Percentiles rank a stretch among this genome's conserved stretches.
Evolutionary conservation across 2,888 invertebrate genomes (phyloP).

Genomic region (Ochlodes sylvanus): DNA sequence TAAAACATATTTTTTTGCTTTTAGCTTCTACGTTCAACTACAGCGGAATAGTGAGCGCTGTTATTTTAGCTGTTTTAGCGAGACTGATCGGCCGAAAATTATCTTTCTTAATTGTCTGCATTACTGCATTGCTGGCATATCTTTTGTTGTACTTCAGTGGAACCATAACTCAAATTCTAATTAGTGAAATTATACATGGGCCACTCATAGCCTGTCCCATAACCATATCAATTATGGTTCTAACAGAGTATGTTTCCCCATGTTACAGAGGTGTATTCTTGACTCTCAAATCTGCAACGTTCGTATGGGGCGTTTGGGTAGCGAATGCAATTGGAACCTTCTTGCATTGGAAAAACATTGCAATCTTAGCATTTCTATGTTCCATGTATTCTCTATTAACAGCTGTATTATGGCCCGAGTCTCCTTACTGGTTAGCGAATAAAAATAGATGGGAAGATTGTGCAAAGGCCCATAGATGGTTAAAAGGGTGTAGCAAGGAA

Average conservation of each 20-base stretch:
- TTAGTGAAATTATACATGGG: slow-evolving; percentile 43
- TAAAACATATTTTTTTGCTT: slow-evolving; percentile 2
- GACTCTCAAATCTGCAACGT: slow-evolving; percentile 41
- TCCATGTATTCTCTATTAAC: slow-evolving; percentile 37
- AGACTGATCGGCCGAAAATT: slow-evolving; percentile 13
- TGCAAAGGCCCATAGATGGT: slow-evolving; percentile 41
- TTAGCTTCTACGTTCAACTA: slow-evolving; percentile 11
- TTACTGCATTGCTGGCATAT: not conserved
- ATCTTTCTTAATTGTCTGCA: not conserved
- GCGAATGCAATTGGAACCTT: slow-evolving; percentile 42
- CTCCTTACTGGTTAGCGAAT: slow-evolving; percentile 45
- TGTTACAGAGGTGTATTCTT: slow-evolving; percentile 44
- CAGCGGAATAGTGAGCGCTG: not conserved
- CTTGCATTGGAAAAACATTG: slow-evolving; percentile 44
- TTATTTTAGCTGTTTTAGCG: slow-evolving; percentile 9
- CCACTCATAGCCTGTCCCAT: slow-evolving; percentile 29
- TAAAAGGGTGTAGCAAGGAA: slow-evolving; percentile 41
- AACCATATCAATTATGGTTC: slow-evolving; percentile 39
- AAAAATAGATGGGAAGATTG: slow-evolving; percentile 44
- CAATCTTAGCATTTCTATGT: slow-evolving; percentile 37
- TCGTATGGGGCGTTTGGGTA: slow-evolving; percentile 45
- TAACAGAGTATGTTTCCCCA: slow-evolving; percentile 44
- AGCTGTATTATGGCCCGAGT: slow-evolving; percentile 44
- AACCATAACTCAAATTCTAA: slow-evolving; percentile 40
- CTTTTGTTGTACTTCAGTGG: slow-evolving; percentile 42